Conservation (phyloP, 1,140 invertebrate genomes). For the Galendromus occidentalis region DNA sequence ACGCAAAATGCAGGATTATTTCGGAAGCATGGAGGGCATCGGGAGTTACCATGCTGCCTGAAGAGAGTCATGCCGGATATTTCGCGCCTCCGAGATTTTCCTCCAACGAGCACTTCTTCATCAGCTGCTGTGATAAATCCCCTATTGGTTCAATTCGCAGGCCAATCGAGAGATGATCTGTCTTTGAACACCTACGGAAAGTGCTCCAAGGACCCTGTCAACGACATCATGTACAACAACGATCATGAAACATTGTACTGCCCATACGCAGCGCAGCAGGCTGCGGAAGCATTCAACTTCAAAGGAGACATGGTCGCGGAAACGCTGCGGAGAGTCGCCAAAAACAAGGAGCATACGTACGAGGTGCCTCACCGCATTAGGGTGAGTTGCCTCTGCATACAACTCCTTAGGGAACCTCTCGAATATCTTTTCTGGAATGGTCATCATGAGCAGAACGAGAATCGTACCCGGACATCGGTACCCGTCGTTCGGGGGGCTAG, state of each 20-base stretch:
- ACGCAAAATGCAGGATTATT: no score
- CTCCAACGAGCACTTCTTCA: no score
- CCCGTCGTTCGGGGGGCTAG: no score
- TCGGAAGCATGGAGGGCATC: no score
- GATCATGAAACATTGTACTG: constrained; percentile 8
- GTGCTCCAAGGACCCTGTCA: constrained; percentile 8
- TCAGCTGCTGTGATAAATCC: not conserved
- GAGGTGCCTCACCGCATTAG: constrained; percentile 9
- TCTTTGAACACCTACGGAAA: constrained; percentile 6
- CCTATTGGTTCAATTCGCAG: not conserved
- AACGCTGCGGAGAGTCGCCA: not conserved
- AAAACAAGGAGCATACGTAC: constrained; percentile 9
- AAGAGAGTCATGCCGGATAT: no score
- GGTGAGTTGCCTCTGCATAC: not conserved
- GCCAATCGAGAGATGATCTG: not conserved
- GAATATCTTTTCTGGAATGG: no score
- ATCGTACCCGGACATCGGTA: no score
- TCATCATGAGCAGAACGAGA: no score
- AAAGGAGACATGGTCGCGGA: constrained; percentile 6
- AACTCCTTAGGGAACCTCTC: no score
- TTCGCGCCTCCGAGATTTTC: no score
- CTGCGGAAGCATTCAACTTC: constrained; percentile 7
- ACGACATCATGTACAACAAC: constrained; percentile 11
- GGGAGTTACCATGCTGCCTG: no score
- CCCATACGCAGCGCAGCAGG: not conserved